Conservation (phyloP, 2,888 invertebrate species). For the Willowsia nigromaculata region DNA sequence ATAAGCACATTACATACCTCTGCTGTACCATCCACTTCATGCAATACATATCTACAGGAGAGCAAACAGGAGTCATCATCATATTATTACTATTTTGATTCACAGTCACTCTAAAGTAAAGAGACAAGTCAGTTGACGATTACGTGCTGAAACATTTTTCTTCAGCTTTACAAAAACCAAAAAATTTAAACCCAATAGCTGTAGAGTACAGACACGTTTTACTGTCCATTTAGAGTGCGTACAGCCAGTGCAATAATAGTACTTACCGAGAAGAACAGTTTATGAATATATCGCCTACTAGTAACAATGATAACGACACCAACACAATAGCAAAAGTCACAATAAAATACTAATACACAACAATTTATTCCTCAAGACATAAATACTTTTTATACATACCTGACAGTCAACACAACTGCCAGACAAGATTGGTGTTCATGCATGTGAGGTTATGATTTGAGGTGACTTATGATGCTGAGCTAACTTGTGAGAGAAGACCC, state of each 20-base stretch:
- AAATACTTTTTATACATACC: not conserved
- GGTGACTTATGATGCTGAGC: conserved; percentile 8
- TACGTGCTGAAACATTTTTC: conserved; percentile 39
- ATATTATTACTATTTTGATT: conserved; percentile 33
- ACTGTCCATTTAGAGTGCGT: conserved; percentile 25
- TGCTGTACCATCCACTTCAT: not conserved
- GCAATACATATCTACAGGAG: not conserved
- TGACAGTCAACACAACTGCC: not conserved
- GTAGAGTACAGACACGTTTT: not conserved
- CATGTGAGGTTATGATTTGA: not conserved
- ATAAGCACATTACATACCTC: not conserved
- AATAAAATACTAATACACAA: not conserved
- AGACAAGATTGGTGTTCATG: not conserved
- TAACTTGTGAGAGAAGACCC: not conserved
- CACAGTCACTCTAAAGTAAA: conserved; percentile 24
- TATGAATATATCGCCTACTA: not conserved
- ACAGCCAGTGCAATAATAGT: not conserved
- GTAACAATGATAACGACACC: not conserved
- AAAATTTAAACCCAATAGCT: not conserved
- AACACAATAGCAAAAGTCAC: not conserved
- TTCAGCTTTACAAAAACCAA: conserved; percentile 4
- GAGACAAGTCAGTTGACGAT: conserved; percentile 59
- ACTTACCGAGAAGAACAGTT: not conserved
- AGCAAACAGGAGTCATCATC: conserved; percentile 4
- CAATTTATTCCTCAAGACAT: conserved; percentile 6